These are phyloP conservation scores for Rissa tridactyla DNA, from an alignment of 2,113 vertebrate genomes.

Conservation along the genomic window DNA sequence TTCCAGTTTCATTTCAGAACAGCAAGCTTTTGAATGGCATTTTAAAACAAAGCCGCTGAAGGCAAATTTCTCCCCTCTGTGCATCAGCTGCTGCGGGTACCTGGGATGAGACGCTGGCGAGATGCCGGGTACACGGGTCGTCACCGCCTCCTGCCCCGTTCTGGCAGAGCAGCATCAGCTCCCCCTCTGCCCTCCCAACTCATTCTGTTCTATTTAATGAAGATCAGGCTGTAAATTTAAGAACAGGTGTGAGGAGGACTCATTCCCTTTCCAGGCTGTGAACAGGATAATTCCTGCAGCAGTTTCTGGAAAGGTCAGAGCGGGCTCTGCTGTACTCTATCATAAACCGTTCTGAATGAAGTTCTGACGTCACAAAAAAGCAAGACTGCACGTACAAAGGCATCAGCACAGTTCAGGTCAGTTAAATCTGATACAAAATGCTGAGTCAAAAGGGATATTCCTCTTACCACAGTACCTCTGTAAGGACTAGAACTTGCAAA, in stretches of 20 bases:
- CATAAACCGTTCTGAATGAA: neutral
- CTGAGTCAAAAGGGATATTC: neutral
- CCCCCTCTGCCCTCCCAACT: neutral
- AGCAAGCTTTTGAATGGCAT: neutral
- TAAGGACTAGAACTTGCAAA: neutral
- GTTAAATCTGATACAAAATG: neutral
- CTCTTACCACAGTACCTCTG: neutral
- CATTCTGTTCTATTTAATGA: rapidly evolving
- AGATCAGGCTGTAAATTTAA: neutral
- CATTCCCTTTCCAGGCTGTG: neutral
- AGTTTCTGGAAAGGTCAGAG: neutral
- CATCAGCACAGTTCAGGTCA: neutral
- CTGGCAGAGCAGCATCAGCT: neutral
- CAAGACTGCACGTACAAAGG: rapidly evolving
- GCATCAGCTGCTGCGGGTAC: rapidly evolving
- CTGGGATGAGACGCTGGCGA: rapidly evolving
- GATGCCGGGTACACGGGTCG: rapidly evolving
- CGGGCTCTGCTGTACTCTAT: neutral
- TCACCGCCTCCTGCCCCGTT: neutral
- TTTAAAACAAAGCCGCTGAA: neutral
- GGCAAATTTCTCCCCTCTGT: neutral
- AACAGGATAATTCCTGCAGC: neutral
- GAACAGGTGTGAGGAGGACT: neutral
- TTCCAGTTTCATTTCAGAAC: neutral
- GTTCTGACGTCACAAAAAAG: neutral